These are phyloP conservation scores for Upupa epops DNA, from an alignment of 2,113 vertebrate genomes.

Conservation along the genomic window DNA sequence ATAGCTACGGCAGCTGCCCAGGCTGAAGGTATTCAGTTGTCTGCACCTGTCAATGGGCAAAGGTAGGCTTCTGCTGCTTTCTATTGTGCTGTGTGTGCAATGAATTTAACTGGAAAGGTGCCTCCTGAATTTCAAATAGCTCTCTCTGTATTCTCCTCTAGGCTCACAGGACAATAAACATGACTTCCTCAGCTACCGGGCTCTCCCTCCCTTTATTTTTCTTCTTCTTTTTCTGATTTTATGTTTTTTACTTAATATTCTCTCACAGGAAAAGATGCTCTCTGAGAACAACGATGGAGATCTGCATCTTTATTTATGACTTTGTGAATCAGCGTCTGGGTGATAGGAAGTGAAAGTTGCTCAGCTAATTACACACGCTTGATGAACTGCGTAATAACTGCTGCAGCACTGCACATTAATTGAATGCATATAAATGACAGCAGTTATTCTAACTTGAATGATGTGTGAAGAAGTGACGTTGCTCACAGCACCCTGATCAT, in stretches of 20 bases:
- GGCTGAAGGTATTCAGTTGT: neutral
- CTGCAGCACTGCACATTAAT: slow-evolving; percentile 69
- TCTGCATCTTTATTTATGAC: slow-evolving; percentile 81
- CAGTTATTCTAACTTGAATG: slow-evolving; percentile 69
- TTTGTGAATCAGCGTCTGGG: slow-evolving; percentile 76
- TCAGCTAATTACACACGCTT: slow-evolving; percentile 81
- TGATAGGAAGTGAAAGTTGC: slow-evolving; percentile 78
- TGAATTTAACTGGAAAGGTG: slow-evolving; percentile 13
- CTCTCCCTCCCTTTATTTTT: slow-evolving; percentile 2
- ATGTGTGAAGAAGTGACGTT: slow-evolving; percentile 50
- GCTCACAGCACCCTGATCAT: slow-evolving; percentile 32
- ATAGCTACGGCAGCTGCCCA: neutral
- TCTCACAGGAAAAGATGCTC: slow-evolving; percentile 30
- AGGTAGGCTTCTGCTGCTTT: neutral
- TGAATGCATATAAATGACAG: slow-evolving; percentile 76
- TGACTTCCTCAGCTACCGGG: neutral
- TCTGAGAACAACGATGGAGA: slow-evolving; percentile 46
- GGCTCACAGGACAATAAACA: neutral
- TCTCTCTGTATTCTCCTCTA: neutral
- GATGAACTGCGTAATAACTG: slow-evolving; percentile 77
- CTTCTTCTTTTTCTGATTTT: neutral
- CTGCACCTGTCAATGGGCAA: neutral
- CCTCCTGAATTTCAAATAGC: slow-evolving; percentile 17
- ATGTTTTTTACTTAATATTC: neutral
- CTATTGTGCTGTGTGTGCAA: neutral